Conservation (phyloP, 2,113 vertebrate species). For the Rhinopomastus cyanomelas region DNA sequence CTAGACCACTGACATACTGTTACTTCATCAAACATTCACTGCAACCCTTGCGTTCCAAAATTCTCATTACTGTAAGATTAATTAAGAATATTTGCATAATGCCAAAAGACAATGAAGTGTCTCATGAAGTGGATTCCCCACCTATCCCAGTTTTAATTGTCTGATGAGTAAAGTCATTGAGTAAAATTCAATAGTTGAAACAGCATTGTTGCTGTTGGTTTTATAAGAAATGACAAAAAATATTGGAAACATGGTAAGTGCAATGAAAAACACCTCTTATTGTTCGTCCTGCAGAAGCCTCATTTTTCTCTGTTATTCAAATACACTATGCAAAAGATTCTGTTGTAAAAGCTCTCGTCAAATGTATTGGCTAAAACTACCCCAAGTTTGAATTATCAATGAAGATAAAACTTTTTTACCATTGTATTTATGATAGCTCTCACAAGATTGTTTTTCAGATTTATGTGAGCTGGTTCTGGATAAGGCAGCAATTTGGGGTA, state of each 20-base stretch:
- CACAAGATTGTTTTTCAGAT: neutral
- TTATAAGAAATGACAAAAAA: neutral
- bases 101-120: neutral
- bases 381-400: neutral
- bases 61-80: constrained; percentile 33
- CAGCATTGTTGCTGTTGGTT: neutral
- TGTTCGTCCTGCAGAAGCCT: neutral
- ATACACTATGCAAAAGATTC: neutral
- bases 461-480: neutral
- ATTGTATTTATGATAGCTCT: neutral
- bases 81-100: constrained; percentile 34
- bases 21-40: constrained; percentile 48
- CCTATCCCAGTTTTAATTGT: neutral
- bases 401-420: neutral
- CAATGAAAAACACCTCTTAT: neutral
- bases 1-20: constrained; percentile 32
- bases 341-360: neutral
- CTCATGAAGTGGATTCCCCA: neutral
- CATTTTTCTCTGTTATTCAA: neutral
- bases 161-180: neutral
- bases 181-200: neutral
- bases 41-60: constrained; percentile 22
- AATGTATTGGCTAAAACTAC: neutral
- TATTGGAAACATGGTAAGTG: neutral
- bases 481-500: neutral